These are phyloP conservation scores for Monodelphis domestica DNA, from an alignment of 2,797 vertebrate genomes.

Conservation along the genomic window DNA sequence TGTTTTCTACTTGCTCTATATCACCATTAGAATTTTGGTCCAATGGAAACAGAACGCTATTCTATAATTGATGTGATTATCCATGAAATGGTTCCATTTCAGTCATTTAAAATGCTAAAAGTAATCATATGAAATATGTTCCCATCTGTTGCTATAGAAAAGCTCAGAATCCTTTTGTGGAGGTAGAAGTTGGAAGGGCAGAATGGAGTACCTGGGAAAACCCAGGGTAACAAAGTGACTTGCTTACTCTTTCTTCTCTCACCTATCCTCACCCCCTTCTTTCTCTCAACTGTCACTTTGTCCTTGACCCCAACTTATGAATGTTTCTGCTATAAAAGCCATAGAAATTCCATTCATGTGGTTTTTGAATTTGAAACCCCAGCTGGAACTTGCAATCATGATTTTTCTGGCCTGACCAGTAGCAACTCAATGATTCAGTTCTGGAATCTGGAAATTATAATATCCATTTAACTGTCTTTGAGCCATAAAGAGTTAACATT, in stretches of 20 bases:
- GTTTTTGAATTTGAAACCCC: conserved; percentile 39
- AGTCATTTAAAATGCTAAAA: conserved; percentile 42
- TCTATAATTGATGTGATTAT: conserved; percentile 24
- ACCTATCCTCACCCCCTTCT: neutral
- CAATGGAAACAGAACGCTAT: neutral
- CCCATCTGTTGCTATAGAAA: neutral
- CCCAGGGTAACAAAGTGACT: neutral
- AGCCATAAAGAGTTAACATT: conserved; percentile 9
- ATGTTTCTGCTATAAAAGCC: conserved; percentile 28
- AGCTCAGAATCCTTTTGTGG: neutral
- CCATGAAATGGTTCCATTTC: conserved; percentile 6
- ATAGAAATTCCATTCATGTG: neutral
- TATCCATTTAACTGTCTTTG: neutral
- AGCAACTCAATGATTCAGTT: conserved; percentile 28
- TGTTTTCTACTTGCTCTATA: neutral
- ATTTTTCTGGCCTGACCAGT: neutral
- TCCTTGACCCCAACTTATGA: conserved; percentile 9
- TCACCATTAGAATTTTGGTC: neutral
- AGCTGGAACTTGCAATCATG: neutral
- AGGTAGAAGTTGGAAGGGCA: conserved; percentile 12
- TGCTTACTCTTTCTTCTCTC: conserved; percentile 17
- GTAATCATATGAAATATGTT: conserved; percentile 25
- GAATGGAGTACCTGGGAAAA: conserved; percentile 39
- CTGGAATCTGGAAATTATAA: conserved; percentile 38
- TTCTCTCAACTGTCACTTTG: neutral